Conservation (phyloP, 2,797 vertebrate species). For the Leptatherina wallacei region DNA sequence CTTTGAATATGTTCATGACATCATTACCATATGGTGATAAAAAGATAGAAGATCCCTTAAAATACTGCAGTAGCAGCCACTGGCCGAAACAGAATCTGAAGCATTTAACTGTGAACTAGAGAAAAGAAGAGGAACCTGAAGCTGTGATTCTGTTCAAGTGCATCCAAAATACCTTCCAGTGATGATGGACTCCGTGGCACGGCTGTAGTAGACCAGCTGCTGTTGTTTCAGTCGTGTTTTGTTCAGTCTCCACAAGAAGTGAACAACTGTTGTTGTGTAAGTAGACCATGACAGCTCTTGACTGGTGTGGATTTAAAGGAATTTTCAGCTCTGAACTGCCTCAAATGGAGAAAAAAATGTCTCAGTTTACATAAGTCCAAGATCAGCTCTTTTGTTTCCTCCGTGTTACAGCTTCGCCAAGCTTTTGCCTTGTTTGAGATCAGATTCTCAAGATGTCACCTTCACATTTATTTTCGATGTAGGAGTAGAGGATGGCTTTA, state of each 20-base stretch:
- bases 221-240: background rate
- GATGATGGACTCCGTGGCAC: background rate
- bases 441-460: background rate
- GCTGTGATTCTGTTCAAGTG: too few species aligned
- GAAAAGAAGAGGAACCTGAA: too few species aligned
- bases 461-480: background rate
- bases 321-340: background rate
- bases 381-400: background rate
- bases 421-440: background rate
- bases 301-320: too few species aligned
- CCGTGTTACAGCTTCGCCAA: background rate
- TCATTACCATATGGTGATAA: background rate
- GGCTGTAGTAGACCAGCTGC: background rate
- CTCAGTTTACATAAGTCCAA: too few species aligned
- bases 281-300: background rate
- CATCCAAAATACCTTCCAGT: background rate
- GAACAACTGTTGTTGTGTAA: background rate
- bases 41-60: background rate
- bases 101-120: too few species aligned
- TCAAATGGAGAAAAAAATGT: too few species aligned
- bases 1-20: background rate
- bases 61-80: background rate
- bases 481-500: background rate
- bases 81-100: background rate
- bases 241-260: background rate